Base-by-base conservation (phyloP, 1,140 invertebrate genomes). In the Heliconius hewitsoni region DNA sequence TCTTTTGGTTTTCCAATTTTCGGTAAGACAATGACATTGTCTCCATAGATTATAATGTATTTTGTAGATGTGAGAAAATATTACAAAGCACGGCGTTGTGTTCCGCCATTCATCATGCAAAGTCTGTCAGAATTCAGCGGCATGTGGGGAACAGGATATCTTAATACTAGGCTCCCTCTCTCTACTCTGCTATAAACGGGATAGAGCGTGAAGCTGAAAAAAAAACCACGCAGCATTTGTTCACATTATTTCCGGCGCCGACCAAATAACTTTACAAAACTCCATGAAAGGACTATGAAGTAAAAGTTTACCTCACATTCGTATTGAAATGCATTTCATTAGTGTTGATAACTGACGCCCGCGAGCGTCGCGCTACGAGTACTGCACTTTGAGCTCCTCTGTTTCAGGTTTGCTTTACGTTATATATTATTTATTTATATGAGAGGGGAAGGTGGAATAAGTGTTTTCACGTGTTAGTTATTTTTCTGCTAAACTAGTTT, bases 251-350 rank as follows among this genome's bases (percentile, higher is more conserved):
- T 66, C 57, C 19, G 57, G 19, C 57, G 4, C 57, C 23, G 57
- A 66, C 57, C 57, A 66, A 66, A 66, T 66, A 66, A 66, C 60
- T 30, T 66, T 16, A 5, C 60, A 66, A 66, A 60, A 66, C 23
- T 66, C 9, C 11, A 66, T 30, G 23, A 66, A 66, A 66, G 60
- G n/a, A 57, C 19, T 66, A n/a, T 66, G 30, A 66, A 30, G 23
- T 66, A 66, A 66, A 66, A 66, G 60, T 66, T 66, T 66, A 23
- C 60, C 3, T 66, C 60, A 66, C 60, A 66, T 66, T 66, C 27
- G 60, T 66, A 66, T 66, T 66, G 60, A 66, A 66, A 66, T 66
- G 23, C 23, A 66, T 66, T 66, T 66, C 60, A 66, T 66, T 66
- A 66, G 60, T 30, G 60, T 66, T 66, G 60, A 66, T 66, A 66